Evolutionary conservation across 2,888 invertebrate species (phyloP).

Genomic region (Melolontha melolontha): DNA sequence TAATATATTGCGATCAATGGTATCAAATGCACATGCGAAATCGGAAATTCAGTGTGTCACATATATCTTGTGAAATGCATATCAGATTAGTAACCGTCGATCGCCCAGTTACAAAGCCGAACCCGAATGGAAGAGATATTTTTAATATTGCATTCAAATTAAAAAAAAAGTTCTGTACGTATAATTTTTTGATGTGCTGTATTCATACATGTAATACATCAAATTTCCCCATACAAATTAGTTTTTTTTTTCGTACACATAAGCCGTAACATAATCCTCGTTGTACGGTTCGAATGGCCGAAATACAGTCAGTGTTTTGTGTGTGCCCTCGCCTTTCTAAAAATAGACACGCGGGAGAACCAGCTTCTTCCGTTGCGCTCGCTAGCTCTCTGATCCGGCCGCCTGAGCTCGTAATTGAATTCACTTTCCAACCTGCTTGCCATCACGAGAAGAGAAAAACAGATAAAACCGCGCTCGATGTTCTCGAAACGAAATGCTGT

Average conservation of each 20-base stretch:
- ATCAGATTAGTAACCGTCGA: no score
- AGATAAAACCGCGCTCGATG: slow-evolving; percentile 2
- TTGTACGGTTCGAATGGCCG: slow-evolving; percentile 4
- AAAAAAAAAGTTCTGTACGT: no score
- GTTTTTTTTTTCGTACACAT: slow-evolving; percentile 6
- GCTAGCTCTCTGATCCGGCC: slow-evolving; percentile 4
- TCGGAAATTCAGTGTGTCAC: no score
- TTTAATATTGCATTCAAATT: no score
- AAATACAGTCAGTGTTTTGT: background rate
- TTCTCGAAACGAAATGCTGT: background rate
- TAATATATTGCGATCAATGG: no score
- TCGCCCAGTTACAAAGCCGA: no score
- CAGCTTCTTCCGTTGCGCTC: slow-evolving; percentile 15
- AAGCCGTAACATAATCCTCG: slow-evolving; percentile 12
- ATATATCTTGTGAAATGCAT: no score
- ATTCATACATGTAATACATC: no score
- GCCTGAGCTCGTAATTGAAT: slow-evolving; percentile 14
- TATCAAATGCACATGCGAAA: no score
- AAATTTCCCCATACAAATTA: background rate
- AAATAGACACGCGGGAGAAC: slow-evolving; percentile 7
- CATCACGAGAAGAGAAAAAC: slow-evolving; percentile 14
- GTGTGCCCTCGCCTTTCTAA: slow-evolving; percentile 15
- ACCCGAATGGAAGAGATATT: no score
- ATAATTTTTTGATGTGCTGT: no score
- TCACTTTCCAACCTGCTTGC: slow-evolving; percentile 9